phyloP scores from a whole-genome alignment of 2,113 vertebrate species.

The Craseonycteris thonglongyai region DNA sequence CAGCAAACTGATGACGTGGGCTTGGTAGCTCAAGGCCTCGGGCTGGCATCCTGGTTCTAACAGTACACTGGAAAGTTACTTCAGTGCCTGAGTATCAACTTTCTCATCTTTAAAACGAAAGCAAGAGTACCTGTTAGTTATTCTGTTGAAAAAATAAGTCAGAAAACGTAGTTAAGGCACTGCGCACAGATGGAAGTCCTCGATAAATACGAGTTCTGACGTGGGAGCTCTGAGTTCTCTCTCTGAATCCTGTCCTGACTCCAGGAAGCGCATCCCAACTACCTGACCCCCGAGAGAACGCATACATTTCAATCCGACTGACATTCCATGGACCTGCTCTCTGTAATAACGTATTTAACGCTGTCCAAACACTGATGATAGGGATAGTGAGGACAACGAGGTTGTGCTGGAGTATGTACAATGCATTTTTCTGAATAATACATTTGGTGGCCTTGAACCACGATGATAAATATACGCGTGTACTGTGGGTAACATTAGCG shows the following conservation, averaged over 20 bases:
- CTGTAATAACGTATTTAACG: not conserved
- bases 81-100: not conserved
- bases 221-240: not conserved
- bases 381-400: not conserved
- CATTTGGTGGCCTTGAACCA: not conserved
- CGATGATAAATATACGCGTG: not conserved
- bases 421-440: not conserved
- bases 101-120: not conserved
- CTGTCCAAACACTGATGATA: not conserved
- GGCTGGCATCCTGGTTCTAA: not conserved
- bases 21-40: not conserved
- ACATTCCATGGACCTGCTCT: not conserved
- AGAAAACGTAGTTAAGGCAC: not conserved
- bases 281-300: not conserved
- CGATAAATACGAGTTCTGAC: not conserved
- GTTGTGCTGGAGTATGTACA: not conserved
- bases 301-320: not conserved
- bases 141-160: not conserved
- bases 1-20: rapidly evolving
- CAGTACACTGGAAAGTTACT: not conserved
- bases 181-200: not conserved
- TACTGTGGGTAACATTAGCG: not conserved
- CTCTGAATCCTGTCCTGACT: not conserved
- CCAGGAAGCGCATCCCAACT: not conserved
- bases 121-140: not conserved